These are phyloP conservation scores for Calephelis nemesis DNA, from an alignment of 1,140 invertebrate species.

Conservation along the genomic window DNA sequence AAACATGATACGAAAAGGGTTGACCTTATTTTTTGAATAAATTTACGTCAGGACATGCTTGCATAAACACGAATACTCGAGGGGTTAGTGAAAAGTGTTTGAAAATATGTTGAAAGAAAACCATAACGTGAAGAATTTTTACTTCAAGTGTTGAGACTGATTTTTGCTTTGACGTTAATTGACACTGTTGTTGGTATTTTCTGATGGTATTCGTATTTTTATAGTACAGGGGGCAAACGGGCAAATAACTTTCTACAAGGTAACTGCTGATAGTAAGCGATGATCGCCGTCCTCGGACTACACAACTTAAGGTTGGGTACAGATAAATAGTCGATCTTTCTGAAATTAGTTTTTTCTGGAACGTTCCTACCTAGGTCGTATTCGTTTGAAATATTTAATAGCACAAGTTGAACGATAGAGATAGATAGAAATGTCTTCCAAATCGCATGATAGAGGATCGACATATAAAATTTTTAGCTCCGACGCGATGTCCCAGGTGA, in stretches of 20 bases:
- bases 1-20: slow-evolving; percentile 12
- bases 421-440: too few relatives aligned
- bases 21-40: slow-evolving; percentile 15
- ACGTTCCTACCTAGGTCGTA: too few relatives aligned
- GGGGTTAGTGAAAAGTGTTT: not conserved
- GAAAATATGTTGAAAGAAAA: slow-evolving; percentile 1
- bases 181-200: not conserved
- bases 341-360: too few relatives aligned
- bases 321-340: too few relatives aligned
- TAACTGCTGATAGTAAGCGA: too few relatives aligned
- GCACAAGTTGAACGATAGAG: too few relatives aligned
- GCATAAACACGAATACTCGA: not conserved
- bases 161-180: not conserved
- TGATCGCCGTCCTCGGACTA: too few relatives aligned
- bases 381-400: too few relatives aligned
- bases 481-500: too few relatives aligned
- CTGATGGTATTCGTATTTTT: not conserved
- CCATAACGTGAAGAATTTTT: not conserved
- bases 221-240: not conserved
- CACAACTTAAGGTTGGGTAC: too few relatives aligned
- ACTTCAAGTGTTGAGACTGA: not conserved
- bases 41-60: slow-evolving; percentile 6
- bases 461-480: too few relatives aligned
- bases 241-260: not conserved
- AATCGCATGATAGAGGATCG: too few relatives aligned